Evolutionary conservation across 2,797 vertebrate species (phyloP).

Genomic region (Iguana delicatissima): DNA sequence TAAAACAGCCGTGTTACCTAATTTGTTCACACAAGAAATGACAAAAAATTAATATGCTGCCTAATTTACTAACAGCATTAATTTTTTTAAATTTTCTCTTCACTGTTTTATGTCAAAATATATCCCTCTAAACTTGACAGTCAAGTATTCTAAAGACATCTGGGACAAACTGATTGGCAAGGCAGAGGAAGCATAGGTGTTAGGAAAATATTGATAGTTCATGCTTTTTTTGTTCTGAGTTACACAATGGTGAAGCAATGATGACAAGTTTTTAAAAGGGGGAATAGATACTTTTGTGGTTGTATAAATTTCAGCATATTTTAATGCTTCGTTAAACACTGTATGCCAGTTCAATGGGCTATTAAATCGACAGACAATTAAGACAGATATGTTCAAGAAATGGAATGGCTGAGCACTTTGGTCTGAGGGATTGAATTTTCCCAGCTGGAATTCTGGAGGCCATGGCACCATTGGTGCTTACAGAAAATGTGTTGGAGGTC

Average conservation of each 20-base stretch:
- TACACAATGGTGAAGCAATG: not conserved
- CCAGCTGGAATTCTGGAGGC: not conserved
- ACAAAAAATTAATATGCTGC: not conserved
- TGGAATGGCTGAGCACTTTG: not conserved
- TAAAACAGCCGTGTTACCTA: not conserved
- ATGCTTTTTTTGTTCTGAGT: not conserved
- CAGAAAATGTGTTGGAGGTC: not conserved
- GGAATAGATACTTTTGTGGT: not conserved
- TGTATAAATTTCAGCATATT: not conserved
- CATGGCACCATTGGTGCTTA: not conserved
- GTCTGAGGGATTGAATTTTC: not conserved
- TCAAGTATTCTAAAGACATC: not conserved
- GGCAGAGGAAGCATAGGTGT: not conserved
- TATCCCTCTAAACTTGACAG: not conserved
- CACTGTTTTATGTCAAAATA: not conserved
- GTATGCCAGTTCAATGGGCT: too few relatives aligned
- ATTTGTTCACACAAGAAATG: not conserved
- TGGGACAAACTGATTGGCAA: not conserved
- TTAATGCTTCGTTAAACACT: not conserved
- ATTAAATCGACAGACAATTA: too few relatives aligned
- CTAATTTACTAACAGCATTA: not conserved
- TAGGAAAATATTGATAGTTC: not conserved
- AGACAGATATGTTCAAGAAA: too few relatives aligned
- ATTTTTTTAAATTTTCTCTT: not conserved
- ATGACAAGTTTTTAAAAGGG: not conserved